phyloP scores from a whole-genome alignment of 2,797 vertebrate species.

The Zalophus californianus region DNA sequence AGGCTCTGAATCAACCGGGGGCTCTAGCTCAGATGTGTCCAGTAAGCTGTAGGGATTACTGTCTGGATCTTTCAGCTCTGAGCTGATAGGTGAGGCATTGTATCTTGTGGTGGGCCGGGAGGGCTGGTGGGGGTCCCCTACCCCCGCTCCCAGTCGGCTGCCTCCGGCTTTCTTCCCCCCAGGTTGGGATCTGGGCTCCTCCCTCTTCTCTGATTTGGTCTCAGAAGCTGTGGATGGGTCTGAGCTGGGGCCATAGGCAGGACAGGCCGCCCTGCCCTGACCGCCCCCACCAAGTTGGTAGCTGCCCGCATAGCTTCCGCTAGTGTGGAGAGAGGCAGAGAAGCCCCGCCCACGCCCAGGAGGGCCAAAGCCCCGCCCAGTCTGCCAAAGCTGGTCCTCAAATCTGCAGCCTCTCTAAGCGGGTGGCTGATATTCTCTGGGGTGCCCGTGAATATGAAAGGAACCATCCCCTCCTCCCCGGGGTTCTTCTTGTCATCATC shows the following conservation, averaged over 20 bases:
- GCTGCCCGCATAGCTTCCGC: conserved; percentile 92
- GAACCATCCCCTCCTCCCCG: conserved; percentile 95
- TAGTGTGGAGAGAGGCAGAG: conserved; percentile 91
- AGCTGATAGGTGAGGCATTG: conserved; percentile 92
- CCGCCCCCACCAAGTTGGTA: conserved; percentile 90
- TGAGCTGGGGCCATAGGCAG: conserved; percentile 90
- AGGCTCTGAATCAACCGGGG: conserved; percentile 89
- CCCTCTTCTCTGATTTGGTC: conserved; percentile 89
- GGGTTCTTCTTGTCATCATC: conserved; percentile 96
- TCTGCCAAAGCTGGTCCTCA: conserved; percentile 92
- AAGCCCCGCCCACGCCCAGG: conserved; percentile 90
- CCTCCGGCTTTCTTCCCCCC: conserved; percentile 90
- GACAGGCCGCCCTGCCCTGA: conserved; percentile 90
- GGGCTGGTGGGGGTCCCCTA: conserved; percentile 86
- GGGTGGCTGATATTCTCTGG: conserved; percentile 94
- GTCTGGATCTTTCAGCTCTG: conserved; percentile 95
- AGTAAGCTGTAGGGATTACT: conserved; percentile 95
- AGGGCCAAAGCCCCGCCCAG: conserved; percentile 92
- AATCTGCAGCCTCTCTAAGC: too few species aligned
- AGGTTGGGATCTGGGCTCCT: conserved; percentile 86
- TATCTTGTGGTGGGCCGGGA: conserved; percentile 88
- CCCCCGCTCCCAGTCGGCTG: conserved; percentile 90
- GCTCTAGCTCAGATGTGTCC: conserved; percentile 92
- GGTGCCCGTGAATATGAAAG: conserved; percentile 95
- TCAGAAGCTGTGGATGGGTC: conserved; percentile 94